Evolutionary conservation across 2,113 vertebrate species (phyloP).

Genomic region (Pleuronectes platessa): DNA sequence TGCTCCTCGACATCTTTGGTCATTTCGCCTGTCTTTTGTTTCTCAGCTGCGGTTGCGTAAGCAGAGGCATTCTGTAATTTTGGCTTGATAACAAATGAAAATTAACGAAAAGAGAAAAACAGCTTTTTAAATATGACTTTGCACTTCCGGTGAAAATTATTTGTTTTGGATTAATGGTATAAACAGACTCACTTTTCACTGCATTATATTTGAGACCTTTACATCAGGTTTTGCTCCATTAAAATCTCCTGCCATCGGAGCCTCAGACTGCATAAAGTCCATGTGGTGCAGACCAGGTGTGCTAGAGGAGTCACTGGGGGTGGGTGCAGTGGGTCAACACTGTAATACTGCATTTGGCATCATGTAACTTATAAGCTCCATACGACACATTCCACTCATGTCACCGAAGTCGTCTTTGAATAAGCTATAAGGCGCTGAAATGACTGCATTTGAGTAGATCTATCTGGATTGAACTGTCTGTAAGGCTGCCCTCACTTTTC

Average conservation of each 20-base stretch:
- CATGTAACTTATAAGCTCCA: constrained; percentile 54
- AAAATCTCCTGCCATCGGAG: constrained; percentile 1
- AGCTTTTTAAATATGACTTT: background rate
- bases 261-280: constrained; percentile 21
- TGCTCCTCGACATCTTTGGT: constrained; percentile 58
- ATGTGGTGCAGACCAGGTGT: constrained; percentile 28
- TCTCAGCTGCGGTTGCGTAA: background rate
- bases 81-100: constrained; percentile 51
- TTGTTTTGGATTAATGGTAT: constrained; percentile 10
- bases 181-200: constrained; percentile 12
- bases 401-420: constrained; percentile 43
- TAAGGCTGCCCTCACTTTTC: constrained; percentile 73
- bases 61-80: constrained; percentile 28
- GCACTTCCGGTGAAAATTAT: constrained; percentile 1
- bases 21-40: background rate
- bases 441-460: constrained; percentile 67
- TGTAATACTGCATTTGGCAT: constrained; percentile 78
- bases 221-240: constrained; percentile 12
- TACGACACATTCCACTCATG: constrained; percentile 65
- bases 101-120: constrained; percentile 22
- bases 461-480: constrained; percentile 51
- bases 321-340: constrained; percentile 49
- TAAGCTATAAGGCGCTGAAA: constrained; percentile 76
- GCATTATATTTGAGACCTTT: constrained; percentile 29
- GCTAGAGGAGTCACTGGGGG: constrained; percentile 25